Base-by-base conservation (phyloP, 2,888 invertebrate genomes). In the Agriopis leucophaearia region DNA sequence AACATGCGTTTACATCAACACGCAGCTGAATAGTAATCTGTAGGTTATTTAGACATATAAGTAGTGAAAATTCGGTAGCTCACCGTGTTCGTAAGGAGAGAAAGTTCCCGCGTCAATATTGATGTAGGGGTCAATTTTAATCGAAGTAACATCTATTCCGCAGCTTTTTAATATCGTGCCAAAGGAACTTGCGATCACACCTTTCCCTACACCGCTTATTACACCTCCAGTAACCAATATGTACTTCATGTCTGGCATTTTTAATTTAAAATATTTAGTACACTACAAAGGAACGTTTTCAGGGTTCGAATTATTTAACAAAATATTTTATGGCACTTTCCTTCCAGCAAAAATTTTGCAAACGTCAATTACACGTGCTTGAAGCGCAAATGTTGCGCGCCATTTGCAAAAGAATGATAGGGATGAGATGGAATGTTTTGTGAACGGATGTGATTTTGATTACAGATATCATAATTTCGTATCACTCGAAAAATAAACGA, bases 91-190 rank as follows among this genome's bases (percentile, higher is more conserved):
- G 85, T 99, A 99, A 0, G 99, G 99, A 10, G 99, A 99, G 94
- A 99, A 99, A 27, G 99, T 99, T 69, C 99, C 99, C 74, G 99
- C 99, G 90, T 99, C 99, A 71, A 99, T 98, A 92, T 99, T 99
- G 75, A 99, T 98, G 87, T 99, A 99, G 0, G 99, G 99, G 91
- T 99, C 99, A 87, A 99, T 99, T 95, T 99, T 99, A 83, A 99
- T 99, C 52, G 99, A 98, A 64, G 99, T 99, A 63, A 99, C 99
- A 90, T 97, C 96, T 75, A 99, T 96, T 40, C 99, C 99, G 87
- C 98, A 98, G 81, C 98, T 97, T 94, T 99, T 99, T 45, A 99
- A 94, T 83, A 99, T 96, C 47, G 99, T 98, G 55, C 99, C 99
- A 90, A 99, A 97, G 44, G 98, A 98, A 90, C 98, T 98, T 47